phyloP scores from a whole-genome alignment of 2,113 vertebrate species.

The Leuciscus idus region DNA sequence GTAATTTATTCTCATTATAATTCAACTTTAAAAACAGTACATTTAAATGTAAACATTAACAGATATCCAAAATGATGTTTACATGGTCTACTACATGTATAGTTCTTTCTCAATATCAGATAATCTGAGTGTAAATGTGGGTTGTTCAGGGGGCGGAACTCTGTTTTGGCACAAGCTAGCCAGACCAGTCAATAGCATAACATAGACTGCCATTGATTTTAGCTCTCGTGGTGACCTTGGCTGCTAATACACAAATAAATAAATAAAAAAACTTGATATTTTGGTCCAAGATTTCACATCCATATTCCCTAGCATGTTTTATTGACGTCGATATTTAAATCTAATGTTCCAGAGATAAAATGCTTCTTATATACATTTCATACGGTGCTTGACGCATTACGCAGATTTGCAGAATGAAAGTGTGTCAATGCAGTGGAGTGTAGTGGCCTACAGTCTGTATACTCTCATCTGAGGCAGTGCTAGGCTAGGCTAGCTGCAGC shows the following conservation, averaged over 20 bases:
- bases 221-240: slow-evolving; percentile 37
- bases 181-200: slow-evolving; percentile 46
- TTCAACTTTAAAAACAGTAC: not conserved
- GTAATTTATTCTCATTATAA: not conserved
- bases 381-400: not conserved
- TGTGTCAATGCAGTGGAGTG: slow-evolving; percentile 16
- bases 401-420: not conserved
- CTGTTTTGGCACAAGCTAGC: not conserved
- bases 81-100: not conserved
- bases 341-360: not conserved
- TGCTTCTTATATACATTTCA: not conserved
- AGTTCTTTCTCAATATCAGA: not conserved
- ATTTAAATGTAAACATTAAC: not conserved
- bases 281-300: not conserved
- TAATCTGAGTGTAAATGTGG: not conserved
- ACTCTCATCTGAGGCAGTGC: not conserved
- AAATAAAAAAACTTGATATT: slow-evolving; percentile 8
- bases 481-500: slow-evolving; percentile 15
- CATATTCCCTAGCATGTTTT: not conserved
- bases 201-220: slow-evolving; percentile 43
- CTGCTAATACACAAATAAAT: slow-evolving; percentile 5
- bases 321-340: not conserved
- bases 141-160: slow-evolving; percentile 7
- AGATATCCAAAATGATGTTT: not conserved
- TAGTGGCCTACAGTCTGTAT: not conserved